Evolutionary conservation across 2,797 vertebrate genomes (phyloP), one percentile per base, ranked within the genome.

Genomic region (Notamacropus eugenii): DNA sequence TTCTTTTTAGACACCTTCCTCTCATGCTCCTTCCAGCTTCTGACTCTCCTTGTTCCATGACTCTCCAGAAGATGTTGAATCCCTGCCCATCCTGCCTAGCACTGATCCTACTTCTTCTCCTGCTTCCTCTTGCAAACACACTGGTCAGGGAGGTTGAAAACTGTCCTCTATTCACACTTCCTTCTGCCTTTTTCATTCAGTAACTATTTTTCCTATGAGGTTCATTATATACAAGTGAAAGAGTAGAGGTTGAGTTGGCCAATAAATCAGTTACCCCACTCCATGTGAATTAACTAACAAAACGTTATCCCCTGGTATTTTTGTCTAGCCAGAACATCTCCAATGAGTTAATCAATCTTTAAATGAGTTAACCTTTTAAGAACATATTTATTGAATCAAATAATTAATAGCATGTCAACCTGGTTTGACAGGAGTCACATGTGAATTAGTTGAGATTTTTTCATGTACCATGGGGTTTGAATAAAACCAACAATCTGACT

Each of bases 321-420:
- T 67, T 54, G 31, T 90, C 82, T 94, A 67, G 31, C 62, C 14
- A 67, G 34, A 62, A 34, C 31, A 62, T 92, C 55, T 93, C 93
- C 46, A 1, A 22, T 19, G 40, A 97, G 62, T 19, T 91, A 55
- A 87, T 24, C 55, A 96, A 96, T 91, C 34, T n/a, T 94, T 94
- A 96, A 54, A 50, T 46, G 90, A 91, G 92, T 95, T 96, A 67
- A n/a, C 62, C 62, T 67, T 16, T 12, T n/a, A 12, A 67, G 5
- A 67, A 67, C 14, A n/a, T 67, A 67, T 67, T 67, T 67, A 67
- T 67, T 67, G 12, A n/a, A 67, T 67, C 14, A 67, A n/a, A 67
- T 67, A 67, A 67, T n/a, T n/a, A 67, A 67, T n/a, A 5, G 2
- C 12, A n/a, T 16, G 12, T n/a, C 13, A 67, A n/a, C 62, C 6